These are phyloP conservation scores for Aethina tumida DNA, from an alignment of 1,140 invertebrate genomes.

Conservation along the genomic window DNA sequence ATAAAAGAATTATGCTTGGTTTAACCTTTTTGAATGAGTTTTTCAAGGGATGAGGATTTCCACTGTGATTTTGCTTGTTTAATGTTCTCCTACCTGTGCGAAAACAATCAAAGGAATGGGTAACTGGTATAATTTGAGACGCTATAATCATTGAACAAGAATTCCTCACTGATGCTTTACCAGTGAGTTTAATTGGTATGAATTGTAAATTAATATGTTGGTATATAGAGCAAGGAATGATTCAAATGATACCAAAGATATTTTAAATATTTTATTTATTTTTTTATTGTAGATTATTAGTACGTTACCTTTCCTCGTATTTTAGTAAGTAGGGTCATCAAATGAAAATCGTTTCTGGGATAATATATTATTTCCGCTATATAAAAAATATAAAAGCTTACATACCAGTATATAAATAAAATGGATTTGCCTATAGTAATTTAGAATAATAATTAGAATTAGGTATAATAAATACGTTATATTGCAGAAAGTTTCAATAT, in stretches of 20 bases:
- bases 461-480: constrained; percentile 3
- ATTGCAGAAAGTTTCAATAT: no score
- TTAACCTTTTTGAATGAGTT: constrained; percentile 98
- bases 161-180: constrained; percentile 94
- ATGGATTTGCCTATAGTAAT: no score
- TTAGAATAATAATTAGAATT: no score
- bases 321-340: no score
- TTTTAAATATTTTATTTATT: no score
- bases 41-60: constrained; percentile 96
- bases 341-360: no score
- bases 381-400: no score
- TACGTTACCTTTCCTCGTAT: no score
- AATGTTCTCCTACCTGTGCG: constrained; percentile 90
- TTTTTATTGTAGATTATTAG: no score
- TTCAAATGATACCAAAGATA: no score
- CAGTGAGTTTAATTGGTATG: constrained; percentile 93
- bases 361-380: no score
- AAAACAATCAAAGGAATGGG: constrained; percentile 68
- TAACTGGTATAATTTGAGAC: constrained; percentile 81
- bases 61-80: constrained; percentile 99
- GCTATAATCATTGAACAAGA: constrained; percentile 96
- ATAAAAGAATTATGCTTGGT: constrained; percentile 95
- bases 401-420: no score
- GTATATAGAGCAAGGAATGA: constrained; percentile 99
- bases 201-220: constrained; percentile 91